Evolutionary conservation across 2,113 vertebrate species (phyloP).

Genomic region (Ariopsis seemanni): DNA sequence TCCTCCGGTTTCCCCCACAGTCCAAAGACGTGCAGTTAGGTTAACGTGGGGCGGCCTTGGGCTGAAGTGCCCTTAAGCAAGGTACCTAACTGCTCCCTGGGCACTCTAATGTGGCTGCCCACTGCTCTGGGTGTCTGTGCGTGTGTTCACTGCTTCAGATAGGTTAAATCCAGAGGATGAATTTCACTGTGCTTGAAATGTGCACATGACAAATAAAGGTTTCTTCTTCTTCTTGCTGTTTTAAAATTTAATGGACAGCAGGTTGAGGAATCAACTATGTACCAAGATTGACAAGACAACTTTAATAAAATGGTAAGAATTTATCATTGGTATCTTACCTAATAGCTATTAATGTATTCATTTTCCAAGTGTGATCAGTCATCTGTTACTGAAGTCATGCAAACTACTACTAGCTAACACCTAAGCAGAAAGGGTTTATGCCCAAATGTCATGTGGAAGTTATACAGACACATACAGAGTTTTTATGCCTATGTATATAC

Average conservation of each 20-base stretch:
- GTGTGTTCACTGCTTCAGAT: too few species aligned
- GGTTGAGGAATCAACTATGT: background rate
- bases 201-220: too few species aligned
- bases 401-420: background rate
- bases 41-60: too few species aligned
- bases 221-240: background rate
- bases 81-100: too few species aligned
- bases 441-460: background rate
- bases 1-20: too few species aligned
- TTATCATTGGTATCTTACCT: background rate
- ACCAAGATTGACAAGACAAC: background rate
- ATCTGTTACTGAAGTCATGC: background rate
- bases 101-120: too few species aligned
- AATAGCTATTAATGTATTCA: background rate
- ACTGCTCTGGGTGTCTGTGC: too few species aligned
- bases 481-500: background rate
- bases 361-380: background rate
- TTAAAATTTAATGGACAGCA: background rate
- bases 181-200: too few species aligned
- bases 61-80: too few species aligned
- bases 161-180: too few species aligned
- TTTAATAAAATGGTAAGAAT: background rate
- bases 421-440: background rate
- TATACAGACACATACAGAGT: background rate
- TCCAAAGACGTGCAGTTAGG: too few species aligned